Base-by-base conservation (phyloP, 2,113 vertebrate species). In the Tragelaphus strepsiceros region DNA sequence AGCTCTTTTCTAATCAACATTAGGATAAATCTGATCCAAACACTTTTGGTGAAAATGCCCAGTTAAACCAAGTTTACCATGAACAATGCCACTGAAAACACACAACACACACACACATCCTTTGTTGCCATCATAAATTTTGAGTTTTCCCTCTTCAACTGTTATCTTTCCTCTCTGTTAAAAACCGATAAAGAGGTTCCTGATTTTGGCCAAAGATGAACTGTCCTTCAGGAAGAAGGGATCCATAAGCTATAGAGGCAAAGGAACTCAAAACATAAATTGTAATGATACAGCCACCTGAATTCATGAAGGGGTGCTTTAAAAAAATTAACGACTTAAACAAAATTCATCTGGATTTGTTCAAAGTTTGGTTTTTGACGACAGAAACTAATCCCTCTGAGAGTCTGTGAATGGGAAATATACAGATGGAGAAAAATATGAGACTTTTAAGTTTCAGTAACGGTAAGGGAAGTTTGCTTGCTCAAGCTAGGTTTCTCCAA, bases 1-100 rank as follows among this genome's bases (percentile, higher is more conserved):
- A 98, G 97, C 80, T 35, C 88, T 64, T 97, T 96, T 98, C 98
- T 98, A 98, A 99, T 98, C 92, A 98, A 99, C 98, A 98, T 98
- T 61, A 98, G 98, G 96, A 98, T 93, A 98, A 98, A 99, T 98
- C 97, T 98, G 97, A 97, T 98, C 98, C 90, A 78, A 93, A 97
- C 97, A 96, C 16, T 22, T 98, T 88, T 28, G 35, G 62, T 77
- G 83, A 97, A 98, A 98, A 98, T 39, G 43, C 67, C 88, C 91
- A 64, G 83, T 96, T 96, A 93, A 96, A 96, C 91, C 64, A 94
- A 12, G 88, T 98, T 96, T 98, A 97, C 86, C 89, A 96, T 92
- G 96, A 98, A 98, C 78, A 95, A 8, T 59, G 94, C 74, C 96
- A 97, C 87, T 96, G 97, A 98, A 99, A 96, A 97, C 62, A 95